Percentiles rank a stretch among this genome's conserved stretches.
Conservation (phyloP, 1,140 invertebrate species). For the Neoseiulus cucumeris region DNA sequence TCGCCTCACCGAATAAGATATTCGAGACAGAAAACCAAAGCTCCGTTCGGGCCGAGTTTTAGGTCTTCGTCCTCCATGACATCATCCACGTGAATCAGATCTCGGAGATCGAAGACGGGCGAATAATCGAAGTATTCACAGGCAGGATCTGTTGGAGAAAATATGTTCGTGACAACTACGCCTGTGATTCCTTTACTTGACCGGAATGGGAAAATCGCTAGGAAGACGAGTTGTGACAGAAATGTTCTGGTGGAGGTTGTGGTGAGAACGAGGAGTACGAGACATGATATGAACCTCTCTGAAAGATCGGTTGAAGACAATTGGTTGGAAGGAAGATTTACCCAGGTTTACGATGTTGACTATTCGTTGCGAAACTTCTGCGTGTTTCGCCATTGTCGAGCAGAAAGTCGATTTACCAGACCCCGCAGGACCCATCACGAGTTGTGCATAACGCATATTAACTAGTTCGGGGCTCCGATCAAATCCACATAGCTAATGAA, state of each 20-base stretch:
- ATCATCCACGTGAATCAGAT: constrained; percentile 84
- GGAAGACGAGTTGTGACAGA: too few species aligned
- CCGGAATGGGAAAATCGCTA: too few species aligned
- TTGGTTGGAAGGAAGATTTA: not conserved
- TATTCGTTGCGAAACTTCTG: constrained; percentile 43
- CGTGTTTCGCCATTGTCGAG: constrained; percentile 62
- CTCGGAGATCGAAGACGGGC: constrained; percentile 65
- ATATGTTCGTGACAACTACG: not conserved
- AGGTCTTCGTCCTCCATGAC: constrained; percentile 87
- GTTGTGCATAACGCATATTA: constrained; percentile 71
- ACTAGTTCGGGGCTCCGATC: too few species aligned
- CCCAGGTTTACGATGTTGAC: constrained; percentile 79
- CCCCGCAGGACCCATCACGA: constrained; percentile 85
- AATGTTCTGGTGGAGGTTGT: too few species aligned
- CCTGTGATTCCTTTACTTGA: too few species aligned
- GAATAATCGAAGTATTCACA: constrained; percentile 87
- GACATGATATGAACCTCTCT: too few species aligned
- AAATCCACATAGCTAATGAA: too few species aligned
- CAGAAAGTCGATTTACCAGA: constrained; percentile 97
- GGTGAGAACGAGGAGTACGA: too few species aligned
- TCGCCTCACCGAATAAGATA: constrained; percentile 28
- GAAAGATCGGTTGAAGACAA: too few species aligned
- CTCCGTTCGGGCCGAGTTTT: constrained; percentile 92
- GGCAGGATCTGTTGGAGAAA: constrained; percentile 45
- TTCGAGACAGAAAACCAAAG: constrained; percentile 90